Base-by-base conservation (phyloP, 2,113 vertebrate genomes). In the Neolamprologus modestus region DNA sequence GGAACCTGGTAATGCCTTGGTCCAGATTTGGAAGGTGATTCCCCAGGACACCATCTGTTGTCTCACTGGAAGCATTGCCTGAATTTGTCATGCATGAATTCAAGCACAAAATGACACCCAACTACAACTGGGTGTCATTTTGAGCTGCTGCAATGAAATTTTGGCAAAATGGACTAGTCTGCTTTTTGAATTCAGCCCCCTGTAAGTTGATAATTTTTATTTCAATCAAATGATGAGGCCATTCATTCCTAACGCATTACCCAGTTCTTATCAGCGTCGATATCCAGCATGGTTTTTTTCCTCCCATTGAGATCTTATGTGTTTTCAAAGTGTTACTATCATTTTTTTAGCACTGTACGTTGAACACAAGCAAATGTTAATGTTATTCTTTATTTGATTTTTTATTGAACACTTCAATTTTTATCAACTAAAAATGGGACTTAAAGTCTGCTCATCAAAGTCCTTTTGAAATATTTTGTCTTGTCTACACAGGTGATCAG, bases 401-500 rank as follows among this genome's bases (percentile, higher is more conserved):
- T 76, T 76, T 28, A 76, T 76, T 28, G 9, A 73, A 40, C 35
- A 71, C n/a, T 71, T 54, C 5, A n/a, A 33, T 9, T 40, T 57
- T 42, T 42, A 68, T 40, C n/a, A 68, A 68, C 35, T 68, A 68
- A 2, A 1, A 40, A 14, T 16, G 3, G 1, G 24, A 73, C 66
- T 35, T 50, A 86, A 59, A 45, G 5, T 17, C 10, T 68, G 21
- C 28, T 66, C 21, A 7, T 84, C 7, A 10, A 6, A 66, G 8
- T 26, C 12, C 19, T 19, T 50, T 57, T 90, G 5, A 73, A 76
- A 55, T 16, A 13, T 82, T 33, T 78, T 52, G 17, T 3, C 40
- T 31, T 33, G 16, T 93, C 96, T 16, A 42, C 47, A 16, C 89
- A 99, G 99, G 99, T 81, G 99, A 99, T 90, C 98, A 99, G 91